phyloP scores from a whole-genome alignment of 1,140 invertebrate species.

The Drosophila micromelanica region DNA sequence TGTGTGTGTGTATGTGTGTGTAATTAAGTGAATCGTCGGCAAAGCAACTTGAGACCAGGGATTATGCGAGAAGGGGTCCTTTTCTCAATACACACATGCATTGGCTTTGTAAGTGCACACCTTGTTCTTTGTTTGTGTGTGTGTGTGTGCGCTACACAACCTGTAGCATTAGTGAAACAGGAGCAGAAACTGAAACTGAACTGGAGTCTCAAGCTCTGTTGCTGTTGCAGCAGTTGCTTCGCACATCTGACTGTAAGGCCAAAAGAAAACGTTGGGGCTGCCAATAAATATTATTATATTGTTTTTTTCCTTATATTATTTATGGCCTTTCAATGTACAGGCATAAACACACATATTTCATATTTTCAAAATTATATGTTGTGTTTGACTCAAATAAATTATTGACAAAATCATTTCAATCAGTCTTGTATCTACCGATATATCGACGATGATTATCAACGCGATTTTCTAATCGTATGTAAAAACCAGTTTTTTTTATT shows the following conservation, averaged over 20 bases:
- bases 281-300: constrained; percentile 2
- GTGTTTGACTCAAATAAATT: background rate
- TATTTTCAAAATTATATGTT: background rate
- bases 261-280: background rate
- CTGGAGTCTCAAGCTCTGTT: constrained; percentile 7
- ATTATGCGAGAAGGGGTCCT: constrained; percentile 22
- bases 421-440: too few species aligned
- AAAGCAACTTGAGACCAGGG: constrained; percentile 58
- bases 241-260: constrained; percentile 22
- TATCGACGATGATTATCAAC: too few species aligned
- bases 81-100: constrained; percentile 4
- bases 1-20: constrained; percentile 23
- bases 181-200: constrained; percentile 19
- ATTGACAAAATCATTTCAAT: too few species aligned
- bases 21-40: constrained; percentile 33
- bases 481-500: too few species aligned
- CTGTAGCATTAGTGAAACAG: constrained; percentile 43
- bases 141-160: constrained; percentile 13
- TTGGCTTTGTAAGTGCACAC: constrained; percentile 24
- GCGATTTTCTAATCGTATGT: too few species aligned
- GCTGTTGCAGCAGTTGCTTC: constrained; percentile 25
- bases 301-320: background rate
- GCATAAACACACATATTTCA: background rate
- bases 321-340: background rate
- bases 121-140: constrained; percentile 15